These are phyloP conservation scores for Porites lutea DNA, from an alignment of 64 coral and sea anemone species.

Conservation along the genomic window DNA sequence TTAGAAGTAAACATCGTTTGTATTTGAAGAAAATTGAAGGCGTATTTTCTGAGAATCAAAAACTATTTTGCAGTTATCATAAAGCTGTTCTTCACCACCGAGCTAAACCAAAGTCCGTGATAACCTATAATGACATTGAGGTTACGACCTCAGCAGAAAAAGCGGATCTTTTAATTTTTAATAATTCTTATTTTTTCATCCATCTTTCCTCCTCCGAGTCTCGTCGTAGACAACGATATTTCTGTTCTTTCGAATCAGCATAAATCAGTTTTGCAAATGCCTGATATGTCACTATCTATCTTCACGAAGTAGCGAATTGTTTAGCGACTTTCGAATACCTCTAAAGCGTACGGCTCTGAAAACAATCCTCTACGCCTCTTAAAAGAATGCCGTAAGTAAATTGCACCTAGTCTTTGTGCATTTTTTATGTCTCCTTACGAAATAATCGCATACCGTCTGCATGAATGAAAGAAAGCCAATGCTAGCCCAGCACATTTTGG, in stretches of 20 bases:
- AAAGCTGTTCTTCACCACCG: slow-evolving; percentile 22
- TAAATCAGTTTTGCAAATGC: too few species aligned
- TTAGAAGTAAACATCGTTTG: slow-evolving; percentile 10
- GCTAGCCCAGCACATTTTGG: slow-evolving; percentile 49
- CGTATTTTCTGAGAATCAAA: slow-evolving; percentile 37
- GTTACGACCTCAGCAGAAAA: slow-evolving; percentile 37
- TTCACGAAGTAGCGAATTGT: slow-evolving; percentile 46
- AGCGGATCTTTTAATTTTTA: slow-evolving; percentile 30
- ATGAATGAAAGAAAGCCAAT: slow-evolving; percentile 56
- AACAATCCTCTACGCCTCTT: slow-evolving; percentile 52
- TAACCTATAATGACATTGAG: not conserved
- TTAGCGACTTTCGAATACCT: slow-evolving; percentile 43
- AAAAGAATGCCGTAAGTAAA: slow-evolving; percentile 54
- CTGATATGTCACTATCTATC: not conserved
- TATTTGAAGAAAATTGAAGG: slow-evolving; percentile 41
- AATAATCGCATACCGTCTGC: not conserved
- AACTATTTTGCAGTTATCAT: slow-evolving; percentile 53
- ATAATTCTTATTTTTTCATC: slow-evolving; percentile 46
- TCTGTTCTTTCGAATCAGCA: too few species aligned
- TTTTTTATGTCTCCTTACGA: slow-evolving; percentile 46
- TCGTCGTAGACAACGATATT: not conserved
- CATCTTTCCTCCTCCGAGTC: slow-evolving; percentile 30
- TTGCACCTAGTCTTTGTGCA: slow-evolving; percentile 59
- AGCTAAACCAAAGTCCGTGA: slow-evolving; percentile 11
- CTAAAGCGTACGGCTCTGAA: slow-evolving; percentile 63